A percentile compares a stretch with the other conserved stretches of the same genome.
Evolutionary conservation across 2,888 invertebrate species (phyloP).

Genomic region (Rugalucina vietnamica): DNA sequence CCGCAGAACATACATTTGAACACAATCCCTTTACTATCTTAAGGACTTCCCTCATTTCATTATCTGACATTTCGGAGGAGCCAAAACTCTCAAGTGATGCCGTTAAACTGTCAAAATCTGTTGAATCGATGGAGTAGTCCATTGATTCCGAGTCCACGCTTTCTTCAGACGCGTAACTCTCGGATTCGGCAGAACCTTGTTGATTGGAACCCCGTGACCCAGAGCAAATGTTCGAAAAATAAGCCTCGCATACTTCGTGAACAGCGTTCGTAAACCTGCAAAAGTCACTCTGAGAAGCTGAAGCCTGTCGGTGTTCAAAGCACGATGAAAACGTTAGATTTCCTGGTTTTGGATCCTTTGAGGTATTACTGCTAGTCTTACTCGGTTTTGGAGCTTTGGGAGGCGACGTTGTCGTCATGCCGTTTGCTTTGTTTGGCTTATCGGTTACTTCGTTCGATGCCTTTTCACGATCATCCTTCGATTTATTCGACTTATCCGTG

Average conservation of each 20-base stretch:
- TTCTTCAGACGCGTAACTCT: neutral
- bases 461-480: neutral
- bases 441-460: neutral
- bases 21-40: slow-evolving; percentile 41
- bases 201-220: neutral
- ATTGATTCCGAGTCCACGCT: neutral
- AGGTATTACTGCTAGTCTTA: neutral
- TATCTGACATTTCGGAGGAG: neutral
- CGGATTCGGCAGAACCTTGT: neutral
- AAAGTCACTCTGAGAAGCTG: neutral
- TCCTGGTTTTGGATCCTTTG: neutral
- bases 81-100: neutral
- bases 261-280: neutral
- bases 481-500: too few relatives aligned
- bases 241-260: neutral
- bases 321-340: neutral
- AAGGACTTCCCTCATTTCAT: slow-evolving; percentile 43
- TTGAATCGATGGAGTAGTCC: neutral
- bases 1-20: slow-evolving; percentile 34
- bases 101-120: neutral
- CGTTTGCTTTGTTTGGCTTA: neutral
- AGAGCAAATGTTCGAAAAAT: neutral
- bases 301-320: neutral
- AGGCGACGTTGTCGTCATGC: neutral
- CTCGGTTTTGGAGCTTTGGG: neutral